Evolutionary conservation across 2,113 vertebrate species (phyloP), one percentile per base, ranked within the genome.

Genomic region (Heliornis fulica): DNA sequence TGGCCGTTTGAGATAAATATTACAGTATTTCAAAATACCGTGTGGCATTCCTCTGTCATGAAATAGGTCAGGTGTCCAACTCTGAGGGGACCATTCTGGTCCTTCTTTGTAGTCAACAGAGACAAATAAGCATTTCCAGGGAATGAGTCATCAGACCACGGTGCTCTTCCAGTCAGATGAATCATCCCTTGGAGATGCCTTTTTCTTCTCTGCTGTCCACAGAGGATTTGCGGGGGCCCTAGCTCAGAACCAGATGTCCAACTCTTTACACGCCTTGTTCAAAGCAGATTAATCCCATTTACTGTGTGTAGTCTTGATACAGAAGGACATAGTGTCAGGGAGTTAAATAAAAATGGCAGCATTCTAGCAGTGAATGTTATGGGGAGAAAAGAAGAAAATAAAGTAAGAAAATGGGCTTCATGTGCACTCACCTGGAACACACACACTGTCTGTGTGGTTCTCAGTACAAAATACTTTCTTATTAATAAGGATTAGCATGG

Each of bases 401-500:
- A 0, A 0, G 64, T 43, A 72, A 43, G 48, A 70, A 86, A 90
- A 86, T 40, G 46, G 34, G 7, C 54, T 94, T 60, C n/a, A 61
- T 31, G 56, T 92, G 64, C 72, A 23, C n/a, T 92, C 71, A 83
- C 72, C 80, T 93, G 76, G 50, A 92, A 84, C 43, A 57, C 36
- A 64, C 14, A 51, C 13, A 15, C 15, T 7, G 25, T 61, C 65
- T 84, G 1, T 72, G 45, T 54, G 25, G 20, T 36, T 94, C 54
- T 94, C 69, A 54, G 54, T 53, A 77, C n/a, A 93, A 96, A 97
- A 86, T 75, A 9, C 34, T 87, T 84, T 82, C 53, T 85, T 96
- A 87, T 70, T 95, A 85, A 85, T 90, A 76, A 94, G 92, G 93
- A 94, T 96, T 96, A 96, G 68, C 20, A 48, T 66, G 85, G n/a